Percentiles rank a stretch among this genome's conserved stretches.
Evolutionary conservation across 2,113 vertebrate genomes (phyloP).

Genomic region (Columba livia): DNA sequence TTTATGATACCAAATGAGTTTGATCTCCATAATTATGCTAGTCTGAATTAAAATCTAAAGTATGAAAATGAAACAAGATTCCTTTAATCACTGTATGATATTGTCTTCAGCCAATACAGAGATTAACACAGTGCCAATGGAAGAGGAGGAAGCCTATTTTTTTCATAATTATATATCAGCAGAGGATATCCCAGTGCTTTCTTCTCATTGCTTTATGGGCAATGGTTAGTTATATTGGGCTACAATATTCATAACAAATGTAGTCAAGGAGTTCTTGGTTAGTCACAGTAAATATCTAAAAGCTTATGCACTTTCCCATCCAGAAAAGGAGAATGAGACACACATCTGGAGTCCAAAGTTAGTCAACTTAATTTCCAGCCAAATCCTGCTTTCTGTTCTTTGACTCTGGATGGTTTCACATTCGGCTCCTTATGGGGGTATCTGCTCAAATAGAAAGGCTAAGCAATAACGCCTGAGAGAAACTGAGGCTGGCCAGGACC

Average conservation of each 20-base stretch:
- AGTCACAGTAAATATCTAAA: not conserved
- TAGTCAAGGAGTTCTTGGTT: not conserved
- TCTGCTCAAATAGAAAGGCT: not conserved
- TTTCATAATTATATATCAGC: not conserved
- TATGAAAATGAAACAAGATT: conserved; percentile 34
- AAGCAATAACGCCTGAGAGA: not conserved
- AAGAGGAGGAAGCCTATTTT: not conserved
- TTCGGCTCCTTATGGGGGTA: not conserved
- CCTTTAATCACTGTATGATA: conserved; percentile 23
- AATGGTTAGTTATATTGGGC: fast-evolving
- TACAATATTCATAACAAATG: not conserved
- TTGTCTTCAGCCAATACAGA: conserved; percentile 45
- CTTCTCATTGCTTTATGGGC: not conserved
- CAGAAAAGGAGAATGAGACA: not conserved
- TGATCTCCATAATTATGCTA: conserved; percentile 45
- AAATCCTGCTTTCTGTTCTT: not conserved
- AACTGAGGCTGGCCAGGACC: not conserved
- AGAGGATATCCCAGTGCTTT: not conserved
- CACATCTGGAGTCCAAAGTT: not conserved
- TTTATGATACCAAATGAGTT: conserved; percentile 3
- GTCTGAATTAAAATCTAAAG: conserved; percentile 35
- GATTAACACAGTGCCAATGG: not conserved
- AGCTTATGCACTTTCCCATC: not conserved
- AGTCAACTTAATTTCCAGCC: not conserved
- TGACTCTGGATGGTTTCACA: not conserved